Conservation (phyloP, 2,797 vertebrate species). For the Lagodon rhomboides region DNA sequence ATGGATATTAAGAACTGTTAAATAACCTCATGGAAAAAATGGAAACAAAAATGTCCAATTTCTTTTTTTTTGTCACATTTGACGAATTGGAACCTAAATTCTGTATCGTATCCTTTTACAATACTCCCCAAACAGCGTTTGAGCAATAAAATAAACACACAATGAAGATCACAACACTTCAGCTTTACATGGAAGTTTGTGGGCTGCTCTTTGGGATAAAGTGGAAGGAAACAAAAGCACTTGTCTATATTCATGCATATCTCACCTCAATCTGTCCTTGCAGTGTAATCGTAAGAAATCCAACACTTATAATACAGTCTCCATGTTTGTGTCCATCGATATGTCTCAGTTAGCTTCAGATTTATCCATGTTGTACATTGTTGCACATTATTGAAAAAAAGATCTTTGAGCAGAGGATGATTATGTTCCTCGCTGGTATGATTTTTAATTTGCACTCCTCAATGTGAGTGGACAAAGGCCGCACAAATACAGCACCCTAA, state of each 20-base stretch:
- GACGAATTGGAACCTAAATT: conserved; percentile 38
- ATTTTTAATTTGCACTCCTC: conserved; percentile 39
- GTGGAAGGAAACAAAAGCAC: conserved; percentile 62
- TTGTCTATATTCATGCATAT: conserved; percentile 56
- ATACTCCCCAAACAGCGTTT: conserved; percentile 35
- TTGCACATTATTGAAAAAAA: conserved; percentile 13
- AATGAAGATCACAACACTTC: conserved; percentile 59
- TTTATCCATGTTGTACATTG: conserved; percentile 23
- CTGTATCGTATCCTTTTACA: conserved; percentile 18
- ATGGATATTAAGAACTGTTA: conserved; percentile 52
- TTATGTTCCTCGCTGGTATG: conserved; percentile 5
- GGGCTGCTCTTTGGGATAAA: conserved; percentile 73
- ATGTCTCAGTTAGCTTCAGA: conserved; percentile 47
- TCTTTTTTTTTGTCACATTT: background rate
- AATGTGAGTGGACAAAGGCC: conserved; percentile 32
- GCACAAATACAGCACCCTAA: conserved; percentile 26
- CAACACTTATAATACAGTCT: conserved; percentile 27
- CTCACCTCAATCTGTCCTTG: conserved; percentile 31
- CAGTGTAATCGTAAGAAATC: conserved; percentile 42
- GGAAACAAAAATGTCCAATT: conserved; percentile 26
- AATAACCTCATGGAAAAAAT: conserved; percentile 42
- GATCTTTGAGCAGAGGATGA: conserved; percentile 25
- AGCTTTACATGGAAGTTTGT: conserved; percentile 62
- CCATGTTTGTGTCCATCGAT: conserved; percentile 33
- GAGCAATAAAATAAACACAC: conserved; percentile 49